Conservation (phyloP, 2,113 vertebrate species). For the Sphyrna mokarran region DNA sequence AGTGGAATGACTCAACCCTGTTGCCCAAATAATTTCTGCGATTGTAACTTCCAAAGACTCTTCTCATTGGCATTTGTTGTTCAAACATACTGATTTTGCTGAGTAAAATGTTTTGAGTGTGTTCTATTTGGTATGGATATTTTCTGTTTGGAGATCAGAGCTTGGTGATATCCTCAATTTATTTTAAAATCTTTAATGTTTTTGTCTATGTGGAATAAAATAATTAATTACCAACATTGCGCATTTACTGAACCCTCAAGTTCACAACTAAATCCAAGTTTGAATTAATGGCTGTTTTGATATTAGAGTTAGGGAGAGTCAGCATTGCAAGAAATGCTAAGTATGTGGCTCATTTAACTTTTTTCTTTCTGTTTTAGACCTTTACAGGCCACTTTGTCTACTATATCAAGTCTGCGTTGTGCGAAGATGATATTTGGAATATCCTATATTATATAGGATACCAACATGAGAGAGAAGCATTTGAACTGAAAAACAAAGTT, state of each 20-base stretch:
- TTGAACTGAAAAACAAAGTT: conserved; percentile 73
- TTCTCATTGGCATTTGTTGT: not conserved
- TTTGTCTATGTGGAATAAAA: not conserved
- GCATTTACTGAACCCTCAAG: not conserved
- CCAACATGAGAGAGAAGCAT: conserved; percentile 72
- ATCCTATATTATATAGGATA: conserved; percentile 88
- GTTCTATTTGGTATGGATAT: not conserved
- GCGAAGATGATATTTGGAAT: conserved; percentile 74
- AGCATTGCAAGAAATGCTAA: not conserved
- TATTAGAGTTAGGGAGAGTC: not conserved
- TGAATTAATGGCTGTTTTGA: not conserved
- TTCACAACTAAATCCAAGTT: not conserved
- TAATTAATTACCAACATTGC: not conserved
- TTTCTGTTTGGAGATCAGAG: not conserved
- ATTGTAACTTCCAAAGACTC: not conserved
- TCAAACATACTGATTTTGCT: not conserved
- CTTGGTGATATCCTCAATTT: not conserved
- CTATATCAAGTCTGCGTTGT: conserved; percentile 79
- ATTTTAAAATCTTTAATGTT: not conserved
- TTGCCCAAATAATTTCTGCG: not conserved
- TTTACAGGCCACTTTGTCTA: conserved; percentile 97
- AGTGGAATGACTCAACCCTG: not conserved
- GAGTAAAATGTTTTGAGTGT: not conserved
- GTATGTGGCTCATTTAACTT: not conserved
- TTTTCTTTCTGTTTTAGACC: conserved; percentile 59